A percentile compares a stretch with the other conserved stretches of the same genome.
Conservation (phyloP, 37 sponge, comb jelly and placozoan genomes). For the Amphimedon queenslandica region DNA sequence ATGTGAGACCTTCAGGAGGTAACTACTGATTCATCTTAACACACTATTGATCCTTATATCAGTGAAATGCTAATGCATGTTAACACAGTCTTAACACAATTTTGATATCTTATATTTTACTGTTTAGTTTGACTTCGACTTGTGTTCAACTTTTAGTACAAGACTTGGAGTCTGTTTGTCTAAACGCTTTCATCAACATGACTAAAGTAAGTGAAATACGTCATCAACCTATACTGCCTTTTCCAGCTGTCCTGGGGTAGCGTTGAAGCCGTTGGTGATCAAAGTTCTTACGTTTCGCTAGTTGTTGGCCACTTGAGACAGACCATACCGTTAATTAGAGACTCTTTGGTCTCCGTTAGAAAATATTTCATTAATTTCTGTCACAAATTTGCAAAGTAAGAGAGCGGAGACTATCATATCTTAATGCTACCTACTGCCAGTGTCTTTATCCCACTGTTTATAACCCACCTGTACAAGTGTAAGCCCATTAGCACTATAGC, state of each 20-base stretch:
- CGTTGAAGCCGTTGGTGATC: constrained; percentile 92
- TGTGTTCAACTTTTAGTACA: constrained; percentile 89
- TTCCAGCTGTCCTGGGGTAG: constrained; percentile 77
- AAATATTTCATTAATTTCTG: constrained; percentile 98
- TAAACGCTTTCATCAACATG: constrained; percentile 82
- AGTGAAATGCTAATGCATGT: too few species aligned
- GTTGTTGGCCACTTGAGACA: constrained; percentile 60
- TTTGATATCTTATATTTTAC: background rate
- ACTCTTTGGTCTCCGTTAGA: constrained; percentile 78
- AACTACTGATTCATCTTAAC: constrained; percentile 3
- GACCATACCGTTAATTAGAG: constrained; percentile 86
- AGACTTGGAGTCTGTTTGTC: constrained; percentile 75
- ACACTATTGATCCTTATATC: background rate
- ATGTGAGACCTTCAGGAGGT: constrained; percentile 66
- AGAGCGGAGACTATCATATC: background rate
- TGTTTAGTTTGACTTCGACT: constrained; percentile 71
- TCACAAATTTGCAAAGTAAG: constrained; percentile 95
- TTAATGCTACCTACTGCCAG: constrained; percentile 24
- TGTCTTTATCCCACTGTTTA: constrained; percentile 74
- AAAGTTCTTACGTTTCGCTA: constrained; percentile 83
- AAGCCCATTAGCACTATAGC: constrained; percentile 94
- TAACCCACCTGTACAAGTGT: constrained; percentile 92
- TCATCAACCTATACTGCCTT: background rate
- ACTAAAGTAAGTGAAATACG: constrained; percentile 60
- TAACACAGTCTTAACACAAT: background rate